Base-by-base conservation (phyloP, 2,797 vertebrate species). In the Pseudomugil tenellus region DNA sequence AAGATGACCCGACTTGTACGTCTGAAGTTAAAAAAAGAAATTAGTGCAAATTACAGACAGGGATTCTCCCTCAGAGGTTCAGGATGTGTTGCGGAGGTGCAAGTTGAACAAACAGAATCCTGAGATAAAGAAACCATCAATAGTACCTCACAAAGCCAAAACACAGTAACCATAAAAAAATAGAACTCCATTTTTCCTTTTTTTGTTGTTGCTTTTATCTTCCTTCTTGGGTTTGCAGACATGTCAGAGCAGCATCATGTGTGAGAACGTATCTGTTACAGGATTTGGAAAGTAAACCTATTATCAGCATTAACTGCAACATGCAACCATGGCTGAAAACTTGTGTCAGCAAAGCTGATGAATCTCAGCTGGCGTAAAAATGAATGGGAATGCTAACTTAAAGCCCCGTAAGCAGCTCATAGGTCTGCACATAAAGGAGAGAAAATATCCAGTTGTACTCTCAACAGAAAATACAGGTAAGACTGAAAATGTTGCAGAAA, bases 11-110 rank as follows among this genome's bases (percentile, higher is more conserved):
- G 10, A 26, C 67, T 68, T 70, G 37, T 75, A 77, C 65, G 6
- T 29, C 74, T 69, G 68, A 32, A 80, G 55, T 72, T 65, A 9
- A 58, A 72, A 80, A 78, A 86, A 63, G 43, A 59, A 58, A 14
- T 65, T 89, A 91, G 90, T 93, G 92, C 91, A 93, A 93, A 92
- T 84, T 72, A 67, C 77, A 79, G 79, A 74, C 49, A 0, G 67
- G 77, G 69, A 19, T 51, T 65, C 6, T 64, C 56, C 74, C 79
- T 77, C 59, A 52, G 76, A 82, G 77, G 81, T 81, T 84, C 37
- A 64, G 56, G 57, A 37, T 41, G 57, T 76, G 83, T 63, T 83
- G 76, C 54, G 60, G 82, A 89, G 83, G 77, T 76, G 35, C 53
- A 56, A 34, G 71, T 81, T 67, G 72, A 51, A 13, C 89, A 82